Conservation (phyloP, 2,888 invertebrate genomes). For the Drosophila cracens region DNA sequence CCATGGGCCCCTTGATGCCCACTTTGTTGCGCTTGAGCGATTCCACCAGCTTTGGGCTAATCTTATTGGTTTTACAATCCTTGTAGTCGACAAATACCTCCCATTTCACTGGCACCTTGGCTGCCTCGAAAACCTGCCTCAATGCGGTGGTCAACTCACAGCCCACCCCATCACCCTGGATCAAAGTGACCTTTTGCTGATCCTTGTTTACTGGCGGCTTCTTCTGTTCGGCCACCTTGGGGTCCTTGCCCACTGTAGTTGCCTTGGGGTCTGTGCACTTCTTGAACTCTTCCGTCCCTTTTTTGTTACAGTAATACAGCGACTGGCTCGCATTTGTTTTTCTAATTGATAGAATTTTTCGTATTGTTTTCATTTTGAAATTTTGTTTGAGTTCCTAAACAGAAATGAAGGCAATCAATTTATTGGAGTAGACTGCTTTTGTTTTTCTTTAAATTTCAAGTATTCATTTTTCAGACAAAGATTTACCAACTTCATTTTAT, state of each 20-base stretch:
- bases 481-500: neutral
- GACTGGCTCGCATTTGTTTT: neutral
- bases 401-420: conserved; percentile 3
- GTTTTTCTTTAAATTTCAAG: neutral
- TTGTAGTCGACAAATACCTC: conserved; percentile 95
- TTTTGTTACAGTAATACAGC: conserved; percentile 26
- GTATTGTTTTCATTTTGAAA: conserved; percentile 49
- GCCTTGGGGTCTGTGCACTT: conserved; percentile 7
- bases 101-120: conserved; percentile 96
- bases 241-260: neutral
- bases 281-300: conserved; percentile 21
- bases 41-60: conserved; percentile 91
- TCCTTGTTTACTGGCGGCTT: neutral
- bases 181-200: conserved; percentile 89
- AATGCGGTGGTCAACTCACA: conserved; percentile 95
- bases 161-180: conserved; percentile 98
- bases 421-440: neutral
- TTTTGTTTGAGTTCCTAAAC: conserved; percentile 36
- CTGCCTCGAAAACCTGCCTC: conserved; percentile 93
- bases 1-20: conserved; percentile 88
- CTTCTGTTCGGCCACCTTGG: neutral
- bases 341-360: conserved; percentile 15
- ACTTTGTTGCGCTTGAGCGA: conserved; percentile 92
- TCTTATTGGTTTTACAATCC: conserved; percentile 91
- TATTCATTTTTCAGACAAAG: neutral